Conservation (phyloP, 2,113 vertebrate species). For the Numida meleagris region DNA sequence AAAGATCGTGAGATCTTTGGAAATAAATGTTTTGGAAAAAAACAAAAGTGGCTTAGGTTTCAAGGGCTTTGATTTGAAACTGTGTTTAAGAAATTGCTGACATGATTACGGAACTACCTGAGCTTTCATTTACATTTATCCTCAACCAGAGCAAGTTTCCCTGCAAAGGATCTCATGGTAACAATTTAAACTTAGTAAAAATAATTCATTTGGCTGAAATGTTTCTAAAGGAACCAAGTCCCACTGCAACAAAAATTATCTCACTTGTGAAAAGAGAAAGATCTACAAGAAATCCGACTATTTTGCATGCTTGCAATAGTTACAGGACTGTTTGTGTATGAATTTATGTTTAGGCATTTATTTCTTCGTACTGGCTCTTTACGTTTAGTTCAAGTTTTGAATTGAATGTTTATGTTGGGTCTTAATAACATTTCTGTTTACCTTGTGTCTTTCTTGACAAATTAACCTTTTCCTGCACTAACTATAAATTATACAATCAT, state of each 20-base stretch:
- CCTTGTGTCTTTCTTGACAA: constrained; percentile 59
- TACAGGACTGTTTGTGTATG: not conserved
- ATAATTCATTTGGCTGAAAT: not conserved
- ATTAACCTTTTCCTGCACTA: constrained; percentile 54
- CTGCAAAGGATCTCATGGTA: not conserved
- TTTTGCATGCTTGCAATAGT: not conserved
- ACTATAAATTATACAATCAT: constrained; percentile 66
- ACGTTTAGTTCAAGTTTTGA: constrained; percentile 32
- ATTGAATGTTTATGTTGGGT: constrained; percentile 35
- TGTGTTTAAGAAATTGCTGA: not conserved
- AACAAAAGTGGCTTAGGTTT: not conserved
- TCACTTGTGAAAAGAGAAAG: not conserved
- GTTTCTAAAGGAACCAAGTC: not conserved
- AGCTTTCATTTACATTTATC: not conserved
- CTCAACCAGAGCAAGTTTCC: not conserved
- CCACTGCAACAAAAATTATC: not conserved
- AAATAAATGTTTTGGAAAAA: not conserved
- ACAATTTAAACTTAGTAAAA: not conserved
- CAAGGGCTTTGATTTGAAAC: not conserved
- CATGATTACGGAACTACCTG: not conserved
- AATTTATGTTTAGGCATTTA: constrained; percentile 11
- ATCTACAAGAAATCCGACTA: rapidly evolving
- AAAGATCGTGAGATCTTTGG: not conserved
- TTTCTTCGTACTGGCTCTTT: not conserved
- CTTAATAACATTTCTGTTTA: constrained; percentile 70